Evolutionary conservation across 2,113 vertebrate species (phyloP), one percentile per base, ranked within the genome.

Genomic region (Ciconia stormi): DNA sequence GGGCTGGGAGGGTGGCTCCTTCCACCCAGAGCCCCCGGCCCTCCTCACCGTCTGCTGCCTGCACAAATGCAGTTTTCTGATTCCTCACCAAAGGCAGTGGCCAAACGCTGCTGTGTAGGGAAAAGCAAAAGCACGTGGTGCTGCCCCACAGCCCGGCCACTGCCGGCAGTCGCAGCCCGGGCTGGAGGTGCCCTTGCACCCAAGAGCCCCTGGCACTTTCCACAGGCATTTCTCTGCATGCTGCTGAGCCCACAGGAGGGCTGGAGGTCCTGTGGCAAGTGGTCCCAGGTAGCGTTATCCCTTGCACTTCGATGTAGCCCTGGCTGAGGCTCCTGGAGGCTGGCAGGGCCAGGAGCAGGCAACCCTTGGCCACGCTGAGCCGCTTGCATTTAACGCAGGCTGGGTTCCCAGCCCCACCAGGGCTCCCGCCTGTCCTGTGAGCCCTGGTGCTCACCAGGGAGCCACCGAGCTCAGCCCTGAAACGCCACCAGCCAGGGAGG

Each of bases 101-200:
- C 42, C 42, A 34, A 21, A 63, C 0, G 0, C 44, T 0, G 4
- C 50, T 20, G 29, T 5, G 10, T 9, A 6, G 8, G 50, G 53
- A 58, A 73, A 42, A 47, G 74, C 29, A 5, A 40, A 29, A 18
- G 16, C 3, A 1, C 4, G 1, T 1, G 42, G 47, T 29, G 13
- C 52, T 61, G 82, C 34, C 69, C 40, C 3, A 3, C 38, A 49
- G 49, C 34, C 34, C 78, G 13, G 26, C 14, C 1, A 0, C 47
- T 15, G 63, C n/a, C 10, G 0, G 44, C 46, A 21, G 29, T 10
- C 3, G 0, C 59, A 58, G 38, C 59, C 38, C 1, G 0, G 38
- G 22, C 18, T 20, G 32, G 29, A 46, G 29, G 5, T 21, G 56
- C 15, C 59, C 14, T 30, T 18, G 27, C 29, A 40, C 42, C 50